A percentile compares a stretch with the other conserved stretches of the same genome.
Conservation (phyloP, 1,140 invertebrate genomes). For the Saccostrea echinata region DNA sequence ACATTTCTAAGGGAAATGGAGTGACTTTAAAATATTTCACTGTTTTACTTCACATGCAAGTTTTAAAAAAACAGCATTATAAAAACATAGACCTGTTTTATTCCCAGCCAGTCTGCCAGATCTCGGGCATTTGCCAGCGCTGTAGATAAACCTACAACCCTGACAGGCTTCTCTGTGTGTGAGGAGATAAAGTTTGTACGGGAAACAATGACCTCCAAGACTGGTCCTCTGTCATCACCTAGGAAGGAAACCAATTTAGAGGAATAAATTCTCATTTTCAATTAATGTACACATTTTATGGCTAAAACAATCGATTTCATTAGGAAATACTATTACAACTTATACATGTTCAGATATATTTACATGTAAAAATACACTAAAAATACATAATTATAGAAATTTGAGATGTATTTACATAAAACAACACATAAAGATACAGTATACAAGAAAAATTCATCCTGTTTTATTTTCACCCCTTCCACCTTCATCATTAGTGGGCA, state of each 20-base stretch:
- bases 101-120: constrained; percentile 97
- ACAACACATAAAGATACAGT: too few species aligned
- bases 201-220: constrained; percentile 86
- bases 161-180: constrained; percentile 87
- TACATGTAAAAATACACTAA: not conserved
- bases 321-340: too few species aligned
- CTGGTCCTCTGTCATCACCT: constrained; percentile 86
- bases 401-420: not conserved
- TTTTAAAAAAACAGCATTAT: too few species aligned
- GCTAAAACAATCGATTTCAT: too few species aligned
- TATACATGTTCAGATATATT: too few species aligned
- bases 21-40: too few species aligned
- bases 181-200: constrained; percentile 94
- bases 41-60: too few species aligned
- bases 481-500: too few species aligned
- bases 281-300: not conserved
- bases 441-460: too few species aligned
- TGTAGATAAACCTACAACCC: constrained; percentile 97
- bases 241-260: constrained; percentile 5
- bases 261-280: not conserved
- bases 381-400: not conserved
- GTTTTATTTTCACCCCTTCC: too few species aligned
- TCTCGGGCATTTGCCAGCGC: constrained; percentile 98
- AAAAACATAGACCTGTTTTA: too few species aligned
- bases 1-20: too few species aligned